These are phyloP conservation scores for Gambelia wislizenii DNA, from an alignment of 2,797 vertebrate genomes.

Conservation along the genomic window DNA sequence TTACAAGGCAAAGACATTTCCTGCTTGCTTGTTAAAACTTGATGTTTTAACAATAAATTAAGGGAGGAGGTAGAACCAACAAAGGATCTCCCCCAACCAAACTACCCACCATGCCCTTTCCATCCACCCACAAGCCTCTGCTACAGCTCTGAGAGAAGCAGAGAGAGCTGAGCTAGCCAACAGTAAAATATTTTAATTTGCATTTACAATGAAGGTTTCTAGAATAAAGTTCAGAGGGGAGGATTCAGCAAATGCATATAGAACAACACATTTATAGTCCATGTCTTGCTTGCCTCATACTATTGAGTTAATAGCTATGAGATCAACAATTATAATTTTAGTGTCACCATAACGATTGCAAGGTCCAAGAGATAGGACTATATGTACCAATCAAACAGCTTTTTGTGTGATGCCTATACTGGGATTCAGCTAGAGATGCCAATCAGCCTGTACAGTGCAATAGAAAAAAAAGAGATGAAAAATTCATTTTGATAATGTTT, in stretches of 20 bases:
- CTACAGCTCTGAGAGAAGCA: background rate
- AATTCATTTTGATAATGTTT: slow-evolving; percentile 1
- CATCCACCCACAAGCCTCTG: background rate
- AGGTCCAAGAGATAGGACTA: background rate
- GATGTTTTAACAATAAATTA: slow-evolving; percentile 6
- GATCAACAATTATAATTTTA: background rate
- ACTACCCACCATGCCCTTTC: background rate
- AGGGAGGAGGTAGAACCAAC: background rate
- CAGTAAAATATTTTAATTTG: slow-evolving; percentile 14
- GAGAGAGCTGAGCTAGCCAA: background rate
- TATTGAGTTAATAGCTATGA: background rate
- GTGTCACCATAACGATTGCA: background rate
- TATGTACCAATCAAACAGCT: background rate
- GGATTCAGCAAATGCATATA: background rate
- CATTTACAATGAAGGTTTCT: slow-evolving; percentile 6
- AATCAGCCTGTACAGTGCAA: background rate
- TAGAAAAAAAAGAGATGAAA: background rate
- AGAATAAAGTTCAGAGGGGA: background rate
- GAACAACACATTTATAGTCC: background rate
- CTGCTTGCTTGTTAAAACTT: too few species aligned
- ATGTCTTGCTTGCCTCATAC: slow-evolving; percentile 2
- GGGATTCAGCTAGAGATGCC: background rate
- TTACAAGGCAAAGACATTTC: too few species aligned
- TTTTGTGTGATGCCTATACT: background rate
- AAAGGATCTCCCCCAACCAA: background rate